Evolutionary conservation across 2,797 vertebrate species (phyloP).

Genomic region (Nannoperca obscura): DNA sequence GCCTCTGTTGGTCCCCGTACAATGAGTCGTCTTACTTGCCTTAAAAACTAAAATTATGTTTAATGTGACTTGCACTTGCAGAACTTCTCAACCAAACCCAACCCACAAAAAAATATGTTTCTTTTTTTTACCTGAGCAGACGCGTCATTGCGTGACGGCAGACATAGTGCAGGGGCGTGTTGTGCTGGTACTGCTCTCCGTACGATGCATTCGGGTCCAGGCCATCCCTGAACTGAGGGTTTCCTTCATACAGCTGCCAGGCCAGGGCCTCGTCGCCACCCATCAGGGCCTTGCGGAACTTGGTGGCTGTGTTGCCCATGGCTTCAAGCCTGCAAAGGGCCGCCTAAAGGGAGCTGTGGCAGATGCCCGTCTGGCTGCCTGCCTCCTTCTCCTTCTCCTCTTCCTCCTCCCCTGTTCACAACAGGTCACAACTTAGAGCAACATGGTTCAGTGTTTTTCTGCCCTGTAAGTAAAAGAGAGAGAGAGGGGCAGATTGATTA

Average conservation of each 20-base stretch:
- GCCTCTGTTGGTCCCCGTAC: neutral
- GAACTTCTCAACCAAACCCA: neutral
- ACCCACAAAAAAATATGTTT: neutral
- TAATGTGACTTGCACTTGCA: constrained; percentile 39
- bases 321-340: constrained; percentile 61
- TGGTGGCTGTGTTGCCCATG: constrained; percentile 99
- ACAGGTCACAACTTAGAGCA: constrained; percentile 74
- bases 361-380: constrained; percentile 44
- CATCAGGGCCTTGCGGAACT: constrained; percentile 98
- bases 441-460: constrained; percentile 74
- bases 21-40: constrained; percentile 4
- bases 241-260: constrained; percentile 98
- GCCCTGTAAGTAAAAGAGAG: constrained; percentile 54
- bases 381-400: constrained; percentile 56
- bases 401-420: constrained; percentile 71
- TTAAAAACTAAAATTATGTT: constrained; percentile 31
- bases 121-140: constrained; percentile 89
- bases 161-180: constrained; percentile 97
- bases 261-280: constrained; percentile 96
- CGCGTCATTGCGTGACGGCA: constrained; percentile 96
- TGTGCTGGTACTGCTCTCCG: constrained; percentile 98
- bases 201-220: constrained; percentile 98
- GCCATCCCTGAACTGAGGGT: constrained; percentile 96
- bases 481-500: constrained; percentile 31
- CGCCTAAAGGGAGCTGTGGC: constrained; percentile 57